Evolutionary conservation across 2,888 invertebrate genomes (phyloP), one percentile per base, ranked within the genome.

Genomic region (Tethea ocularis): DNA sequence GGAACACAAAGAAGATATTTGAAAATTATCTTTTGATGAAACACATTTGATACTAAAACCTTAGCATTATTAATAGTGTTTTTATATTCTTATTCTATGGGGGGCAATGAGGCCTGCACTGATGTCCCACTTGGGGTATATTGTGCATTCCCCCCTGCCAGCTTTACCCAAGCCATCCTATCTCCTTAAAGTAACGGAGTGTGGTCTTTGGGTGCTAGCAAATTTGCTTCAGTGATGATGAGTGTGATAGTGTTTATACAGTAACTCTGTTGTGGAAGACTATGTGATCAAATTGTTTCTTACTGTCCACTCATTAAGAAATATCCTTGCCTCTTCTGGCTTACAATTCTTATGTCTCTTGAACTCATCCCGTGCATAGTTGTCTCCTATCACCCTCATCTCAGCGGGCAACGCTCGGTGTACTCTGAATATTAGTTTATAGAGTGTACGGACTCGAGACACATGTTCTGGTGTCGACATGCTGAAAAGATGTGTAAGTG

Each of bases 251-350:
- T n/a, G n/a, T n/a, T n/a, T n/a, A n/a, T n/a, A n/a, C n/a, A n/a
- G n/a, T n/a, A n/a, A n/a, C n/a, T n/a, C n/a, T n/a, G 6, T 26
- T 26, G 26, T 26, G 26, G 26, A 26, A 38, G 51, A 17, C 51
- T 41, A n/a, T 38, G n/a, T n/a, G 22, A 10, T 15, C 23, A 10
- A 24, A 41, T 15, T n/a, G 13, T 17, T 51, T 1, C 94, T 90
- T 87, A 97, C 98, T 56, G 97, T 96, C 98, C 98, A 99, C 90
- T 98, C 98, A 26, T 94, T 95, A 85, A 98, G 94, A 82, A 99
- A 99, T 57, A 96, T 93, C 15, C 93, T 89, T 0, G 97, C 95
- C 83, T 97, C 97, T 52, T 93, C 90, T 0, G 94, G 91, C 57
- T 94, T 94, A 71, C 96, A 97, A 11, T 93, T 94, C 78, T 97